phyloP scores from a whole-genome alignment of 2,797 vertebrate genomes.

The Scolopax rusticola region DNA sequence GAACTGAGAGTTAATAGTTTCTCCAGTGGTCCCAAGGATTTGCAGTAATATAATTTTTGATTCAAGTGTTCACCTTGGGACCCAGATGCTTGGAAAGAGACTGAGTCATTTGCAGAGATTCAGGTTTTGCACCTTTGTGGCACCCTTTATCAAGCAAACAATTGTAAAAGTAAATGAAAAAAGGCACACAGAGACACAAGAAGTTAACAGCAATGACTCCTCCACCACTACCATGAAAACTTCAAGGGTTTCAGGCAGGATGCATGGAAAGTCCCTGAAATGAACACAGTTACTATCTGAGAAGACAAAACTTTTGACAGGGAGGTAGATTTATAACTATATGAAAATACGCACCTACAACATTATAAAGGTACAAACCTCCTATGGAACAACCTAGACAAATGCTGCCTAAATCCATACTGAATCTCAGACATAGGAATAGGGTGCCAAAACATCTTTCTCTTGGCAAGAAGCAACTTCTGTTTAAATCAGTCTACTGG shows the following conservation, averaged over 20 bases:
- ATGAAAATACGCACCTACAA: not conserved
- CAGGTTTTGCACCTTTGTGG: conserved; percentile 35
- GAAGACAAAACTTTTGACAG: not conserved
- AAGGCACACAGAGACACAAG: conserved; percentile 13
- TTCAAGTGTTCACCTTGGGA: conserved; percentile 57
- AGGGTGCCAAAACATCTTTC: not conserved
- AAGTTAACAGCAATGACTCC: conserved; percentile 31
- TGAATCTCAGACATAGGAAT: not conserved
- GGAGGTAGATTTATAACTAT: not conserved
- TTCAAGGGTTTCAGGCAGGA: not conserved
- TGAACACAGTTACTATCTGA: not conserved
- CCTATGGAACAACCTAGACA: not conserved
- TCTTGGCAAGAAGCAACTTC: not conserved
- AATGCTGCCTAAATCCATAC: not conserved
- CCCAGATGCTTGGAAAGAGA: conserved; percentile 32
- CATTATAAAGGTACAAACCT: not conserved
- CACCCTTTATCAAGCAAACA: conserved; percentile 42
- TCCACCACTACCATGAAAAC: not conserved
- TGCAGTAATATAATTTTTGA: conserved; percentile 54
- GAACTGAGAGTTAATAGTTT: conserved; percentile 56
- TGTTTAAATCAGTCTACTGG: not conserved
- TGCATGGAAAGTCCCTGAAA: not conserved
- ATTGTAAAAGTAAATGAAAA: conserved; percentile 62
- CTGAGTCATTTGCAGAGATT: conserved; percentile 40
- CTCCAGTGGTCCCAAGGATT: conserved; percentile 31